phyloP scores from a whole-genome alignment of 2,888 invertebrate genomes.

The Aleiodes testaceus region DNA sequence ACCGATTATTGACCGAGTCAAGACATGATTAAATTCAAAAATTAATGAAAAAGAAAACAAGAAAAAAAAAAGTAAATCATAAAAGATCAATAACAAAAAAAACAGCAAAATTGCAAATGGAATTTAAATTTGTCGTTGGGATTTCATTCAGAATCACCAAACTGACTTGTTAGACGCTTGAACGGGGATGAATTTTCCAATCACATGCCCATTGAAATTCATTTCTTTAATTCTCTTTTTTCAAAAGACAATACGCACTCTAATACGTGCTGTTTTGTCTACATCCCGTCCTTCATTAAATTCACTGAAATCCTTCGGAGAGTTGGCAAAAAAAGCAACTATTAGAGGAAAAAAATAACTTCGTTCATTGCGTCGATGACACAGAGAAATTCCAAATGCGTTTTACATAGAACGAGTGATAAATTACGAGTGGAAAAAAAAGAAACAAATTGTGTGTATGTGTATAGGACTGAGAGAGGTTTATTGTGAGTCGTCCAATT shows the following conservation, averaged over 20 bases:
- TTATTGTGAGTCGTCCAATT: slow-evolving; percentile 56
- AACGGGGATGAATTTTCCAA: slow-evolving; percentile 3
- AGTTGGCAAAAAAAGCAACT: slow-evolving; percentile 1
- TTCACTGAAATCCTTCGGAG: neutral
- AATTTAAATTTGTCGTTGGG: slow-evolving; percentile 30
- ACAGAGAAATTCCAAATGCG: slow-evolving; percentile 60
- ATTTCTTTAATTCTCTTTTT: neutral
- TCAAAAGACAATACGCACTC: neutral
- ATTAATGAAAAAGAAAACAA: slow-evolving; percentile 29
- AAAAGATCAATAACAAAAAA: slow-evolving; percentile 21
- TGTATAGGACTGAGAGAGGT: slow-evolving; percentile 52
- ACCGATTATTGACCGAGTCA: slow-evolving; percentile 55
- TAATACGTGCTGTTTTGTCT: neutral
- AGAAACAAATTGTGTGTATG: slow-evolving; percentile 52
- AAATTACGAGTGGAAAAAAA: slow-evolving; percentile 55
- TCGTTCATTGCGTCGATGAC: slow-evolving; percentile 49
- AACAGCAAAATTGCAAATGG: slow-evolving; percentile 40
- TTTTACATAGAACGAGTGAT: slow-evolving; percentile 56
- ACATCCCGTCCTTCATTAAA: neutral
- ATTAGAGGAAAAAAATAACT: slow-evolving; percentile 12
- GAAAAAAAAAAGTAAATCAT: slow-evolving; percentile 49
- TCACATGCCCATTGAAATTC: neutral
- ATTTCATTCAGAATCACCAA: slow-evolving; percentile 50
- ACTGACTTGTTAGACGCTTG: slow-evolving; percentile 47
- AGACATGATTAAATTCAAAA: slow-evolving; percentile 42